A percentile compares a stretch with the other conserved stretches of the same genome.
These are phyloP conservation scores for Dolichomitus sp. DNA, from an alignment of 2,888 invertebrate genomes.

Conservation along the genomic window DNA sequence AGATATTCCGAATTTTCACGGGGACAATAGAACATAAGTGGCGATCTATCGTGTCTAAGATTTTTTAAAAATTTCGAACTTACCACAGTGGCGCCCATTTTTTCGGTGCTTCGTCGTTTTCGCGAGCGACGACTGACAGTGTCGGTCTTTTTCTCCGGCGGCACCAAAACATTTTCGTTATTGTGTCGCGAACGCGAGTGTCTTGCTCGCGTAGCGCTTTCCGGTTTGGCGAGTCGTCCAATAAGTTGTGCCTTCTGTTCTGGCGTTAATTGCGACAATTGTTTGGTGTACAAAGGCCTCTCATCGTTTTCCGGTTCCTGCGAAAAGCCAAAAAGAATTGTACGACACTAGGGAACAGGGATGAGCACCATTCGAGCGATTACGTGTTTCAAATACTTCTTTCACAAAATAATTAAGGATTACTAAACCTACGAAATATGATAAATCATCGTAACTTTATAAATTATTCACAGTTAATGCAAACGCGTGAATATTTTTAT, in stretches of 20 bases:
- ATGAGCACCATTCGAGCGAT: not conserved
- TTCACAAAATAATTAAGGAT: too few relatives aligned
- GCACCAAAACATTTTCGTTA: constrained; percentile 80
- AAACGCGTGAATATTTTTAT: too few relatives aligned
- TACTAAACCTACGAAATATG: too few relatives aligned
- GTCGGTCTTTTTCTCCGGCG: constrained; percentile 84
- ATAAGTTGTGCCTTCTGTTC: constrained; percentile 82
- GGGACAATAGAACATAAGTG: constrained; percentile 21
- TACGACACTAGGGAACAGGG: constrained; percentile 6
- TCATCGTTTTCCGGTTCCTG: constrained; percentile 84
- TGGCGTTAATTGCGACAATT: constrained; percentile 79
- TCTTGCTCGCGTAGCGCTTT: constrained; percentile 75
- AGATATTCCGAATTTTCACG: constrained; percentile 47
- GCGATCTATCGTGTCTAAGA: not conserved
- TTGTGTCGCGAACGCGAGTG: constrained; percentile 79
- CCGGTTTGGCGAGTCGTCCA: constrained; percentile 81
- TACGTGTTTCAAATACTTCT: too few relatives aligned
- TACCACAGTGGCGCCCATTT: constrained; percentile 89
- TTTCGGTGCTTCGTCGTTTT: constrained; percentile 89
- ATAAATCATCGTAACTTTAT: too few relatives aligned
- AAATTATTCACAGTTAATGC: too few relatives aligned
- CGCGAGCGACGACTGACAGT: constrained; percentile 86
- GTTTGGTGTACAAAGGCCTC: constrained; percentile 78
- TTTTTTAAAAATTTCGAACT: constrained; percentile 79
- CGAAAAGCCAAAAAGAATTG: constrained; percentile 11